Base-by-base conservation (phyloP, 2,797 vertebrate genomes). In the Danio aesculapii region DNA sequence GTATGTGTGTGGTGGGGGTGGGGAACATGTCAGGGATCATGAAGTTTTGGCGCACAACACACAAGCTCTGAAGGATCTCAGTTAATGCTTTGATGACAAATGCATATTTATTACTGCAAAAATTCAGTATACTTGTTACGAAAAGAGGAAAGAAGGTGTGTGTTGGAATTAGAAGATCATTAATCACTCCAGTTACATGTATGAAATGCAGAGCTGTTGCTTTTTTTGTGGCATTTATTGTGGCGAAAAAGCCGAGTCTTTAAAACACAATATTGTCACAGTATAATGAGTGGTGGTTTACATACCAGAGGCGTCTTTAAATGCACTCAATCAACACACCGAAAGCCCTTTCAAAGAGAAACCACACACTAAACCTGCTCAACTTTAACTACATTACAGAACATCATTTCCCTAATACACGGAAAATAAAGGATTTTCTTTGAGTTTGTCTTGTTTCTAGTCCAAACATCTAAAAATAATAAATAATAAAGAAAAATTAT, bases 1-100 rank as follows among this genome's bases (percentile, higher is more conserved):
- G 63, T n/a, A 58, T 67, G 44, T 19, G 63, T n/a, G 64, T 67
- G 66, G 17, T 82, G 86, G 86, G 86, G 86, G 86, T 83, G 69
- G 86, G 84, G 84, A 83, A 85, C 74, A 84, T 85, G 86, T 81
- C 82, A 85, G 81, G 77, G 78, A 85, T 53, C 77, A 70, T 81
- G 70, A 83, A 66, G 81, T 75, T 69, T 74, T 17, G 41, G 46
- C 77, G 62, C 68, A 49, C 74, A 81, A 81, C 63, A 81, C 53
- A 77, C 81, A 83, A 14, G 14, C 41, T n/a, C 52, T 41, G 19
- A 77, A 77, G 11, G 14, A 68, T 57, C 19, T 30, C 9, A 44
- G 30, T 47, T 39, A 19, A 67, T 17, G 6, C 30, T 21, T 14
- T 47, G 44, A 77, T 39, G 75, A 67, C 43, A 57, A 57, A 64